A percentile compares a stretch with the other conserved stretches of the same genome.
Evolutionary conservation across 2,888 invertebrate genomes (phyloP).

Genomic region (Homarus gammarus): DNA sequence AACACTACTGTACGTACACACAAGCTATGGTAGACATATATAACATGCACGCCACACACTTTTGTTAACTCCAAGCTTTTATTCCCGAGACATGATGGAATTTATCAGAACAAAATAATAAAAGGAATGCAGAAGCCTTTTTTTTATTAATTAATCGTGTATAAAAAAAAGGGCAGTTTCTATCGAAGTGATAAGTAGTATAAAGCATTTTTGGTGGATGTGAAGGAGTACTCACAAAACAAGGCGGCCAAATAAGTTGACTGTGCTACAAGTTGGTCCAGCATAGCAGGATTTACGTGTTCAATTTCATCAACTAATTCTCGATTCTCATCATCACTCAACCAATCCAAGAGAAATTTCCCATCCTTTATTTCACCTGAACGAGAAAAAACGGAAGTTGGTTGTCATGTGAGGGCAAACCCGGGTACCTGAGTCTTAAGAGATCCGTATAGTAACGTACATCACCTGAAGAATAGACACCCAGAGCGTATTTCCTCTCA

Average conservation of each 20-base stretch:
- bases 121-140: constrained; percentile 29
- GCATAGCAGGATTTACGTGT: constrained; percentile 78
- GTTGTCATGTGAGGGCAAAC: constrained; percentile 32
- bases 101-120: not conserved
- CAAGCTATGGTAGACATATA: not conserved
- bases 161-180: not conserved
- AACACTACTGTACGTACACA: too few species aligned
- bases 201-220: not conserved
- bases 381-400: constrained; percentile 60
- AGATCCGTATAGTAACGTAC: too few species aligned
- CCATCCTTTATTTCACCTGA: constrained; percentile 78
- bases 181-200: not conserved
- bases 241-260: constrained; percentile 78
- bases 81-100: not conserved
- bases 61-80: not conserved
- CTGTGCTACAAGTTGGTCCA: constrained; percentile 78
- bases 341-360: constrained; percentile 78
- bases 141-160: not conserved
- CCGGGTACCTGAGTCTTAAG: too few species aligned
- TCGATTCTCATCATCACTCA: constrained; percentile 78
- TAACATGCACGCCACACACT: constrained; percentile 39
- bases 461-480: too few species aligned
- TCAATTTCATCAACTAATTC: constrained; percentile 79
- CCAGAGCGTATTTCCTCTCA: too few species aligned
- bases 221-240: constrained; percentile 77